Conservation (phyloP, 2,797 vertebrate genomes). For the Chiloscyllium punctatum region DNA sequence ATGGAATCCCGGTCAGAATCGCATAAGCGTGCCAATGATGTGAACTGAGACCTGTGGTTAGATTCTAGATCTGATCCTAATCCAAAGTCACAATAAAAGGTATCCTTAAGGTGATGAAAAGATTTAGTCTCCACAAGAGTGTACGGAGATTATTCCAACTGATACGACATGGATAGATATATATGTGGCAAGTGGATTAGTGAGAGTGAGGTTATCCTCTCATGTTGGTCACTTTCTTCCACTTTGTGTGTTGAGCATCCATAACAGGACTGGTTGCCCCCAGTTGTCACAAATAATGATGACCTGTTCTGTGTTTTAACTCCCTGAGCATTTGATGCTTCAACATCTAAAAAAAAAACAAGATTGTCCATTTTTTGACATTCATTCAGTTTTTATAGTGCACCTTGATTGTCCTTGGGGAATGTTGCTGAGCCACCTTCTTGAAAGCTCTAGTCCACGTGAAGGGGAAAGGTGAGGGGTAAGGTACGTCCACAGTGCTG, state of each 20-base stretch:
- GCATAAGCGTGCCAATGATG: not conserved
- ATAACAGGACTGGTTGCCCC: not conserved
- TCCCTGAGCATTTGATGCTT: not conserved
- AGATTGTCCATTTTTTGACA: too few species aligned
- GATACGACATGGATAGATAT: not conserved
- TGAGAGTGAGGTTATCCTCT: not conserved
- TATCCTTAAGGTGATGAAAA: not conserved
- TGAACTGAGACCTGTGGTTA: not conserved
- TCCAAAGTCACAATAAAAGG: not conserved
- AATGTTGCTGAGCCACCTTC: too few species aligned
- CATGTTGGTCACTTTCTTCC: not conserved
- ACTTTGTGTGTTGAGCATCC: not conserved
- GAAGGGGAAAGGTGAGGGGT: too few species aligned
- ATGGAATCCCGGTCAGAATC: not conserved
- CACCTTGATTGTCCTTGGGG: too few species aligned
- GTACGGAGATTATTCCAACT: not conserved
- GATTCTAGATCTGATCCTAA: not conserved
- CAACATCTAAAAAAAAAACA: too few species aligned
- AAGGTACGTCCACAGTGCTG: not conserved
- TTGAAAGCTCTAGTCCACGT: too few species aligned
- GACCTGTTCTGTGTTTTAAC: not conserved
- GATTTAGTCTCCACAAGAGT: not conserved
- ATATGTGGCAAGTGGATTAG: not conserved
- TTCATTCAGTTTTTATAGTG: too few species aligned
- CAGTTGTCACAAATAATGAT: not conserved